Evolutionary conservation across 1,140 invertebrate species (phyloP).

Genomic region (Cotesia glomerata): DNA sequence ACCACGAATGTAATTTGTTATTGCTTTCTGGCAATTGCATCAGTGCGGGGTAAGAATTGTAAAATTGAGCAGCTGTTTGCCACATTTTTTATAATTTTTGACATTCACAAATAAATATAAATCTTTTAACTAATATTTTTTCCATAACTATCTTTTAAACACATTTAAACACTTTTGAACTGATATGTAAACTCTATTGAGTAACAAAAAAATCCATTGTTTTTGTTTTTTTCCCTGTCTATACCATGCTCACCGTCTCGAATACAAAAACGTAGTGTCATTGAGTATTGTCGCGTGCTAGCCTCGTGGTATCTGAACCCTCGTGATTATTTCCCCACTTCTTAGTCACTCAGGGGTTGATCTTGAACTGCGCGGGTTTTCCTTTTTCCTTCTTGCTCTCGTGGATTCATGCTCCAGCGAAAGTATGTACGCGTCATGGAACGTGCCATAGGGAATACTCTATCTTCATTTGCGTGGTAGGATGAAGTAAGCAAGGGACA

Average conservation of each 20-base stretch:
- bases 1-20: conserved; percentile 63
- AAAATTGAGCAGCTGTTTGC: conserved; percentile 46
- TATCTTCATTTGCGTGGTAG: conserved; percentile 58
- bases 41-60: conserved; percentile 53
- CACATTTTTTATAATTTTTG: conserved; percentile 52
- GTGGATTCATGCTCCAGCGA: conserved; percentile 40
- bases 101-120: conserved; percentile 42
- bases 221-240: background rate
- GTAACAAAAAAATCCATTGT: background rate
- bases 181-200: no score
- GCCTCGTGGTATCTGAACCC: conserved; percentile 52
- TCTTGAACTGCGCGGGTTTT: conserved; percentile 33
- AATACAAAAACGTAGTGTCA: conserved; percentile 44
- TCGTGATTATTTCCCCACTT: conserved; percentile 46
- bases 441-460: conserved; percentile 42
- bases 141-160: background rate
- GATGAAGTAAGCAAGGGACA: conserved; percentile 30
- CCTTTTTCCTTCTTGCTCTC: background rate
- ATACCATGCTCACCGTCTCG: background rate
- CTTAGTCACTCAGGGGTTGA: conserved; percentile 18
- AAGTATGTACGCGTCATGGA: conserved; percentile 17
- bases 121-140: conserved; percentile 3
- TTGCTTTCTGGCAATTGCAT: conserved; percentile 55
- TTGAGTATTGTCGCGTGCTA: conserved; percentile 49
- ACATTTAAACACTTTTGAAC: no score